Evolutionary conservation across 1,140 invertebrate species (phyloP).

Genomic region (Elymnias hypermnestra): DNA sequence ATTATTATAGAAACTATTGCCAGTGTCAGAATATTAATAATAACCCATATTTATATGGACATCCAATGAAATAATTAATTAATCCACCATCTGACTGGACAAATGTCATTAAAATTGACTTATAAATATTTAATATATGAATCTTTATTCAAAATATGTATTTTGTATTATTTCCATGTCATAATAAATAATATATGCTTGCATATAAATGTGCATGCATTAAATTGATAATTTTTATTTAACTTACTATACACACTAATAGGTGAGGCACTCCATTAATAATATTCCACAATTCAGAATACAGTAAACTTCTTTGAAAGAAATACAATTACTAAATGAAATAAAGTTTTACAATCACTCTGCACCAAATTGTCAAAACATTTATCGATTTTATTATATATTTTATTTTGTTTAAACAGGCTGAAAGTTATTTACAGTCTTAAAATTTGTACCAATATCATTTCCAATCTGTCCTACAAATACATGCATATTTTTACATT

Average conservation of each 20-base stretch:
- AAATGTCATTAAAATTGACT: slow-evolving; percentile 1
- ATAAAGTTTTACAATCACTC: slow-evolving; percentile 9
- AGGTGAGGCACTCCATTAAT: not conserved
- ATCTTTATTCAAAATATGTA: not conserved
- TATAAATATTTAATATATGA: not conserved
- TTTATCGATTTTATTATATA: slow-evolving; percentile 25
- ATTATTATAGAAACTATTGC: too few species aligned
- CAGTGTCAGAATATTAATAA: too few species aligned
- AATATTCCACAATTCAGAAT: slow-evolving; percentile 3
- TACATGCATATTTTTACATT: slow-evolving; percentile 46
- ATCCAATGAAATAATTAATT: slow-evolving; percentile 1
- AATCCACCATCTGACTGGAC: slow-evolving; percentile 1
- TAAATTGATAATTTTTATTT: slow-evolving; percentile 3
- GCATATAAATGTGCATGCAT: not conserved
- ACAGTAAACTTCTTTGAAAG: not conserved
- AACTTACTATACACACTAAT: slow-evolving; percentile 3
- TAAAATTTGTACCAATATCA: slow-evolving; percentile 66
- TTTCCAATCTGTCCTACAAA: slow-evolving; percentile 40
- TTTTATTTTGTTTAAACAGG: slow-evolving; percentile 24
- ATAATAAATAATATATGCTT: not conserved
- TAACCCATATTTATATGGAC: too few species aligned
- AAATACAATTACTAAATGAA: slow-evolving; percentile 4
- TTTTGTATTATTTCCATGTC: not conserved
- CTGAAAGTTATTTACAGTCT: slow-evolving; percentile 57
- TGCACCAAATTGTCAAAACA: slow-evolving; percentile 21